Evolutionary conservation across 1,140 invertebrate species (phyloP), one percentile per base, ranked within the genome.

Genomic region (Diorhabda sublineata): DNA sequence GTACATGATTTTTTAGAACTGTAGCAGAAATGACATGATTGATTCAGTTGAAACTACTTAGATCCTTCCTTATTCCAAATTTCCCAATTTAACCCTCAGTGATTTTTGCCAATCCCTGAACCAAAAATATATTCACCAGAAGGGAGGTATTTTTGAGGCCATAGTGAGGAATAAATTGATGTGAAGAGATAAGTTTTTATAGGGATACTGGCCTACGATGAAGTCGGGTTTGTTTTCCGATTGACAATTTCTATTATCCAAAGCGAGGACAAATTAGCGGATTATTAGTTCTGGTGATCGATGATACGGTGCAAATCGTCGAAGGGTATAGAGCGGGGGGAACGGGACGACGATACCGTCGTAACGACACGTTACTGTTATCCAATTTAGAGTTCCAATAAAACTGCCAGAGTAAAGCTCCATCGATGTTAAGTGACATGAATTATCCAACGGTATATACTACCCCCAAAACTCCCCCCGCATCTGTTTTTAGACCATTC

Each of bases 331-430:
- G 44, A 11, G 61, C 60, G n/a, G 42, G 58, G 57, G 61, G 47
- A 52, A 44, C 45, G 42, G 66, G 58, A 45, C 44, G 43, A 42
- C n/a, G 9, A 42, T 61, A 9, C 69, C 63, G 66, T 72, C 65
- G 47, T 57, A 70, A 65, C 71, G 69, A 76, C 74, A 78, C 76
- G 75, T 78, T 73, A 64, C 70, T 68, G 69, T 70, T 66, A 75
- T 78, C 78, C 78, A 79, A 79, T 79, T 79, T 79, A 75, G 78
- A 70, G 76, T 75, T 75, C 76, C 78, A 79, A 79, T 79, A 79
- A 79, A 79, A 79, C 78, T 79, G 78, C 78, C 78, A 79, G 69
- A 66, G 72, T 71, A 78, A 78, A 77, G 76, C 75, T 73, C 75
- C 76, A 76, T 76, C 76, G 78, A 78, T 75, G 78, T 76, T 78